Conservation (phyloP, 2,797 vertebrate genomes). For the Brachymystax lenok region DNA sequence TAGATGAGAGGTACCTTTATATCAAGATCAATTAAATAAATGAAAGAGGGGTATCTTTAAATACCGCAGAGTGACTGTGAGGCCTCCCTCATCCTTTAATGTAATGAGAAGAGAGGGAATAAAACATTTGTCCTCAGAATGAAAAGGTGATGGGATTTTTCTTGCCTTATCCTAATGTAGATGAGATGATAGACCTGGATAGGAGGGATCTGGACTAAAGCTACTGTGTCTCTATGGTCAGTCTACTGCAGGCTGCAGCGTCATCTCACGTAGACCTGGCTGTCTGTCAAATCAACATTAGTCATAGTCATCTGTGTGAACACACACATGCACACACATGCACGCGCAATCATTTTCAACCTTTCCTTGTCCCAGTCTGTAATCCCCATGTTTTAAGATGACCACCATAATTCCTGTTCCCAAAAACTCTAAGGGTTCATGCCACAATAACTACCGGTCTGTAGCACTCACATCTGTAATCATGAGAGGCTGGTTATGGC, state of each 20-base stretch:
- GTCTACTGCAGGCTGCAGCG: slow-evolving; percentile 48
- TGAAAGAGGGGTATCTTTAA: slow-evolving; percentile 73
- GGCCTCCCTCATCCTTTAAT: slow-evolving; percentile 74
- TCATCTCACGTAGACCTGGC: slow-evolving; percentile 57
- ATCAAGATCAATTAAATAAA: slow-evolving; percentile 74
- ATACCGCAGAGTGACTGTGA: slow-evolving; percentile 65
- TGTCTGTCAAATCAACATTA: neutral
- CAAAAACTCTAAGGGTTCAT: too few relatives aligned
- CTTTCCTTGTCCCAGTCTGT: too few relatives aligned
- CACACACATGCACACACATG: neutral
- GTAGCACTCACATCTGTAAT: too few relatives aligned
- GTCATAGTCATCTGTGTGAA: neutral
- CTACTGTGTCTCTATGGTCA: slow-evolving; percentile 35
- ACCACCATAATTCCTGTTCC: too few relatives aligned
- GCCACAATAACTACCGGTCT: too few relatives aligned
- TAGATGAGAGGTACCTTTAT: slow-evolving; percentile 60
- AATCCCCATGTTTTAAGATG: too few relatives aligned
- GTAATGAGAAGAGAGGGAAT: slow-evolving; percentile 73
- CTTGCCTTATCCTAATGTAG: slow-evolving; percentile 75
- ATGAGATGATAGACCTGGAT: slow-evolving; percentile 73
- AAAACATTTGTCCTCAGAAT: slow-evolving; percentile 68
- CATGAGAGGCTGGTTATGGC: too few relatives aligned
- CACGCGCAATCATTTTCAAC: neutral
- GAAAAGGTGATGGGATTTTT: slow-evolving; percentile 67
- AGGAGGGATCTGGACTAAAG: slow-evolving; percentile 23